phyloP scores from a whole-genome alignment of 2,113 vertebrate genomes.

The Butastur rufipennis region DNA sequence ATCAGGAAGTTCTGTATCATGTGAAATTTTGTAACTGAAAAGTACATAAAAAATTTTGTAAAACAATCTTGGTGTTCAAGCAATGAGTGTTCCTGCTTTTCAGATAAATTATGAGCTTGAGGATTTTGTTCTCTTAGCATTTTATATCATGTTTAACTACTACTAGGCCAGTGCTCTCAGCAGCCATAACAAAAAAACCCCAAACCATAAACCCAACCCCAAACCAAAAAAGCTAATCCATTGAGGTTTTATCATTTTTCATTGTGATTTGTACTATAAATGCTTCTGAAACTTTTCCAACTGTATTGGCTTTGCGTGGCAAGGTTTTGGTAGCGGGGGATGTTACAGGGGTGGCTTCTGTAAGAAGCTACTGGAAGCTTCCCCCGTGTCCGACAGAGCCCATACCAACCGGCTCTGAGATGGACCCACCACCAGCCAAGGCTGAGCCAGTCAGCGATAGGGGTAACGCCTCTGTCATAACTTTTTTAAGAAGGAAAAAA shows the following conservation, averaged over 20 bases:
- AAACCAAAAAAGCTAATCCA: not conserved
- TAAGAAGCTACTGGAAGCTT: too few species aligned
- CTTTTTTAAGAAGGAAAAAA: too few species aligned
- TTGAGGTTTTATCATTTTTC: not conserved
- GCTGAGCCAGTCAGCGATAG: too few species aligned
- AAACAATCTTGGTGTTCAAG: not conserved
- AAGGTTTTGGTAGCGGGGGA: too few species aligned
- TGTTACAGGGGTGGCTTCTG: too few species aligned
- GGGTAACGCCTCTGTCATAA: too few species aligned
- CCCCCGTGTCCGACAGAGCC: too few species aligned
- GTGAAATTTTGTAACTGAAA: not conserved
- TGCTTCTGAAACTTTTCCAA: not conserved
- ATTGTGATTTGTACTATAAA: not conserved
- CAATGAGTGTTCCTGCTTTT: not conserved
- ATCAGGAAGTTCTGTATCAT: not conserved
- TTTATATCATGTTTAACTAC: not conserved
- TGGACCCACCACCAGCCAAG: too few species aligned
- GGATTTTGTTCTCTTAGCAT: not conserved
- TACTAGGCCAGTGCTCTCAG: not conserved
- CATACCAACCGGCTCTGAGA: too few species aligned
- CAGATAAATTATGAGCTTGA: not conserved
- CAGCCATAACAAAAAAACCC: not conserved
- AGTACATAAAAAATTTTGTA: not conserved
- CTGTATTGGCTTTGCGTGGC: too few species aligned
- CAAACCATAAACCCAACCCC: not conserved